These are phyloP conservation scores for Perizoma flavofasciatum DNA, from an alignment of 2,888 invertebrate genomes.

Conservation along the genomic window DNA sequence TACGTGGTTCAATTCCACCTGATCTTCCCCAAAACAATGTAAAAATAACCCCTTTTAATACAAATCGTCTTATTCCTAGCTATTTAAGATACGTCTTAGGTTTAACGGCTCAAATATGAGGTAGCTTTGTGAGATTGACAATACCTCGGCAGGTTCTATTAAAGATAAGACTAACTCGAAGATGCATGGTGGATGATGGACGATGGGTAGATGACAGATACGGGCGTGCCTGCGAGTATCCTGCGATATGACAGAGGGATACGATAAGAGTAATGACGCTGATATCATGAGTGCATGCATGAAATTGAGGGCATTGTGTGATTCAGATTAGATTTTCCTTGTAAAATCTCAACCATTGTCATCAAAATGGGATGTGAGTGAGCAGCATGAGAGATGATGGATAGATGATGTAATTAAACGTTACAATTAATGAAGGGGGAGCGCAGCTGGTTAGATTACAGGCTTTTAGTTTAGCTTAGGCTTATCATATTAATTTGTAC, in stretches of 20 bases:
- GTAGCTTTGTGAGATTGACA: slow-evolving; percentile 17
- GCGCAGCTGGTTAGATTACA: too few relatives aligned
- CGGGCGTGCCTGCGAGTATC: background rate
- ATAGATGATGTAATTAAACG: background rate
- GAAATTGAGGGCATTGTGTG: slow-evolving; percentile 9
- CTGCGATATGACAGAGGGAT: background rate
- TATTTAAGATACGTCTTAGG: background rate
- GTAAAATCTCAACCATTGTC: background rate
- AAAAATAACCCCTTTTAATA: background rate
- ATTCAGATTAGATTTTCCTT: background rate
- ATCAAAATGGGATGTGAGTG: background rate
- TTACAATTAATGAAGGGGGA: too few relatives aligned
- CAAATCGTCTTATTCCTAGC: background rate
- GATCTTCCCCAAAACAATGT: too few relatives aligned
- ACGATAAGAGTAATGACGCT: background rate
- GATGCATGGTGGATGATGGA: slow-evolving; percentile 7
- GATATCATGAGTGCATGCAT: slow-evolving; percentile 7
- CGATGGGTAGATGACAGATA: slow-evolving; percentile 9
- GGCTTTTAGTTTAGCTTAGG: too few relatives aligned
- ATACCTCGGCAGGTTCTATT: slow-evolving; percentile 12
- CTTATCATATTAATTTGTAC: too few relatives aligned
- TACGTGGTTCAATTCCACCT: too few relatives aligned
- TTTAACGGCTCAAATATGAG: slow-evolving; percentile 9
- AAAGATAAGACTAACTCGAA: slow-evolving; percentile 16
- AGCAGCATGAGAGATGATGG: background rate